Base-by-base conservation (phyloP, 2,113 vertebrate species). In the Xiphophorus hellerii region DNA sequence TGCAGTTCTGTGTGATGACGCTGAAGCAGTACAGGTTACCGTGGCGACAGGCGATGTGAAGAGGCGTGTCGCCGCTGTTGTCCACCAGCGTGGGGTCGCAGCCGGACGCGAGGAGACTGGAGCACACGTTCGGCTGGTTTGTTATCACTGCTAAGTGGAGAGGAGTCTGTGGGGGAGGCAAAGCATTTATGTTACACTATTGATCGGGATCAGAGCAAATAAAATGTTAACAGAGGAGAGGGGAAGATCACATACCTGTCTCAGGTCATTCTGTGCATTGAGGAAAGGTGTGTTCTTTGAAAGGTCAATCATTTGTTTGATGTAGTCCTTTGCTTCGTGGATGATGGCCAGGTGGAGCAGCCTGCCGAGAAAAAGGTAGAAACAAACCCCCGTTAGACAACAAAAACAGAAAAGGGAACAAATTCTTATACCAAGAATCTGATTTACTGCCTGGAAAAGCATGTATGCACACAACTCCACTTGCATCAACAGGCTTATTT, bases 81-180 rank as follows among this genome's bases (percentile, higher is more conserved):
- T 99, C 98, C 84, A 97, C 95, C 48, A 97, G 76, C 29, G 95
- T 96, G 72, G 97, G 94, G 89, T 98, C 96, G 2, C 96, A 97
- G 83, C 97, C 97, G 0, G 96, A 95, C 82, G 92, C 93, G 77
- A 99, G 85, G 70, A 99, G 95, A 12, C 91, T 89, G 76, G 95
- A 90, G 0, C 97, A 96, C 37, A 97, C 95, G 73, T 95, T 94
- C 0, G 96, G 91, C 88, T 99, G 98, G 74, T 96, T 95, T 0
- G 97, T 99, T 90, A 99, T 97, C 67, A 97, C 96, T 0, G 98
- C 97, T 92, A 99, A 88, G 88, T 99, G 98, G 33, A 99, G 95
- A 12, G 98, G 93, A 73, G 97, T 98, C 98, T 99, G 87, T 31
- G 71, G 30, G 48, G 27, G 20, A 37, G 29, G 29, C 39, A 20